Conservation (phyloP, 1,140 invertebrate genomes). For the Dermatophagoides farinae region DNA sequence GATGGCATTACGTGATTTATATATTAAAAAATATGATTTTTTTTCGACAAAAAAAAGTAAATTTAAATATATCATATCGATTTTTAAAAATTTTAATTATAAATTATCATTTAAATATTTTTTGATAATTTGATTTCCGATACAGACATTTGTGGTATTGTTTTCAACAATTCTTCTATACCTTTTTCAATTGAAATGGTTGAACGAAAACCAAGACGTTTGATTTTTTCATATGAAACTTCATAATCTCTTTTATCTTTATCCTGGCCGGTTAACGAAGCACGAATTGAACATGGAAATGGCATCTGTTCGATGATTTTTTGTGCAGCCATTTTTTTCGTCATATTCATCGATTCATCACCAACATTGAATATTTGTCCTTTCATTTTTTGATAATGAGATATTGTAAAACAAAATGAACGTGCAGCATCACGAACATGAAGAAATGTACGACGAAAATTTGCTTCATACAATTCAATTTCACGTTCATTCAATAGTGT, state of each 20-base stretch:
- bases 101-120: slow-evolving; percentile 14
- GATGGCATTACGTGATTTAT: no score
- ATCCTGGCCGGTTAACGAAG: slow-evolving; percentile 19
- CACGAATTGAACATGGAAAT: not conserved
- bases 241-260: slow-evolving; percentile 21
- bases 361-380: slow-evolving; percentile 21
- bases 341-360: slow-evolving; percentile 21
- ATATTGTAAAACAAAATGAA: slow-evolving; percentile 20
- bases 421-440: slow-evolving; percentile 21
- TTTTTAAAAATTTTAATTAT: no score
- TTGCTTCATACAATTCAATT: slow-evolving; percentile 20
- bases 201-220: slow-evolving; percentile 19
- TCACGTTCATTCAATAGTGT: slow-evolving; percentile 14
- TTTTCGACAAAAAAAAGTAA: no score
- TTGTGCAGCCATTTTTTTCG: slow-evolving; percentile 18
- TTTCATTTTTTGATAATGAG: slow-evolving; percentile 19
- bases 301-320: slow-evolving; percentile 17
- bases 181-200: slow-evolving; percentile 19
- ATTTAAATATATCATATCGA: no score
- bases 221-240: slow-evolving; percentile 21
- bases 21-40: no score
- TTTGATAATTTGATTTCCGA: slow-evolving; percentile 17
- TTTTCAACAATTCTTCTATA: slow-evolving; percentile 18
- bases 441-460: slow-evolving; percentile 21
- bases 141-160: slow-evolving; percentile 19